A percentile compares a stretch with the other conserved stretches of the same genome.
Conservation (phyloP, 2,888 invertebrate genomes). For the Hemaris fuciformis region DNA sequence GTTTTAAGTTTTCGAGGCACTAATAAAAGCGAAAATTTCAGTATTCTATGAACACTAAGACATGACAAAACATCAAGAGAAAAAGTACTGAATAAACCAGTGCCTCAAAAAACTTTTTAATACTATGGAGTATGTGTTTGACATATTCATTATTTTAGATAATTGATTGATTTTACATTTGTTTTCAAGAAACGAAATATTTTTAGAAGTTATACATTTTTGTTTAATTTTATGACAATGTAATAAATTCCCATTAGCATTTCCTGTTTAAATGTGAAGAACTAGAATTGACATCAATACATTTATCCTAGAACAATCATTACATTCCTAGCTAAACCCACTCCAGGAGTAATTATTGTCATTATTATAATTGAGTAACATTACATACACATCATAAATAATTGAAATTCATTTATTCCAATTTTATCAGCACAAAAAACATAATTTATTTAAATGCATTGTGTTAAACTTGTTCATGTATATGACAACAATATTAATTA, state of each 20-base stretch:
- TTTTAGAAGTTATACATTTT: no score
- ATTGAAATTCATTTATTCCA: not conserved
- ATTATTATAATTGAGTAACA: constrained; percentile 41
- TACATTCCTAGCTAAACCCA: constrained; percentile 24
- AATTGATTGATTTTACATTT: not conserved
- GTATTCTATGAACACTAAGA: not conserved
- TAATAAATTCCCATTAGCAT: not conserved
- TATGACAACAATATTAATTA: not conserved
- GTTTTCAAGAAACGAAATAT: not conserved
- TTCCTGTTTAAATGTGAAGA: not conserved
- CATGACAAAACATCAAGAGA: not conserved
- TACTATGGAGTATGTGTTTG: not conserved
- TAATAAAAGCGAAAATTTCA: not conserved
- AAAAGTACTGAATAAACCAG: not conserved
- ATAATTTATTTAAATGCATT: not conserved
- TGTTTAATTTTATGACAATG: not conserved
- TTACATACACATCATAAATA: constrained; percentile 6
- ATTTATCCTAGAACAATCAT: constrained; percentile 28
- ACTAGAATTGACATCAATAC: constrained; percentile 31
- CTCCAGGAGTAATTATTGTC: constrained; percentile 46
- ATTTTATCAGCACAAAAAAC: not conserved
- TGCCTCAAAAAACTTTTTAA: not conserved
- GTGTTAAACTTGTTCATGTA: not conserved
- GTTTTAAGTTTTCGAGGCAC: not conserved
- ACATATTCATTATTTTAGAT: not conserved